Conservation (phyloP, 2,113 vertebrate genomes). For the Struthio camelus region DNA sequence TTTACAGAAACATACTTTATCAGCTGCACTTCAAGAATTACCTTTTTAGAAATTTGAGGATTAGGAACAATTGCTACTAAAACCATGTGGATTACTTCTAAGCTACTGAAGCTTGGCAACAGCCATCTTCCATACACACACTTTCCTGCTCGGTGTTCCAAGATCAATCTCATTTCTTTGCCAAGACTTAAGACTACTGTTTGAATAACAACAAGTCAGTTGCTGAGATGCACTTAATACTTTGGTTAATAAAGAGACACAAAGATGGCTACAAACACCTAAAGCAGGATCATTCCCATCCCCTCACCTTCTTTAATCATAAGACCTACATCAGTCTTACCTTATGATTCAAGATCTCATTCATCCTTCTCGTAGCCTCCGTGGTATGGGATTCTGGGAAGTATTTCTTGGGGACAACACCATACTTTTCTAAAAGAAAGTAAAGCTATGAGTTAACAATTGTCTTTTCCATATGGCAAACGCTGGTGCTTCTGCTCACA, state of each 20-base stretch:
- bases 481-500: background rate
- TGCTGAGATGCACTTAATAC: background rate
- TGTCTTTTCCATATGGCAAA: background rate
- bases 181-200: background rate
- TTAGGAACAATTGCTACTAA: background rate
- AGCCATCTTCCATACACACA: background rate
- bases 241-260: background rate
- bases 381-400: constrained; percentile 96
- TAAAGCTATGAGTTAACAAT: background rate
- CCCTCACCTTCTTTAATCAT: background rate
- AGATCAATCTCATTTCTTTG: background rate
- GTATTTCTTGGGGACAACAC: constrained; percentile 95
- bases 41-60: background rate
- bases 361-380: constrained; percentile 95
- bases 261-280: background rate
- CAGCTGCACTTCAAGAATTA: background rate
- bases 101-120: background rate
- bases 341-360: constrained; percentile 97
- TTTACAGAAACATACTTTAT: background rate
- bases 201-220: background rate
- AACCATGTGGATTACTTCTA: background rate
- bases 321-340: constrained; percentile 61
- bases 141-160: background rate
- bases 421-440: constrained; percentile 89
- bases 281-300: background rate